Evolutionary conservation across 37 sponge, comb jelly and placozoan species (phyloP), one percentile per base, ranked within the genome.

Genomic region (Geodia barretti): DNA sequence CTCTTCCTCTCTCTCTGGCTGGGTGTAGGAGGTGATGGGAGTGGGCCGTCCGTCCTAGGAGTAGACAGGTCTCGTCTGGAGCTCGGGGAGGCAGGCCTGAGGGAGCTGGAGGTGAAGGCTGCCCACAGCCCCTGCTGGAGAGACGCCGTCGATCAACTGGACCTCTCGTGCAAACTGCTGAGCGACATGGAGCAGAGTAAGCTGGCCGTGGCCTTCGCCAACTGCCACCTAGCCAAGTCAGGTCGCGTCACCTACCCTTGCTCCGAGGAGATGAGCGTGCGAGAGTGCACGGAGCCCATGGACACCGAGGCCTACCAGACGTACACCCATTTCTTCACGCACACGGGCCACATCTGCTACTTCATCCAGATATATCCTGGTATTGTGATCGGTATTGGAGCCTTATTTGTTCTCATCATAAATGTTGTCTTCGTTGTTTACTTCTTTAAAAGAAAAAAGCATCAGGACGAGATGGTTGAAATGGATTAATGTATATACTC

Each of bases 251-350:
- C 85, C 30, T 86, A 87, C 43, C 84, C 75, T 28, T 94, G 95
- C 42, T 21, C 66, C 38, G 75, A 81, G 8, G 34, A 80, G 29
- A 38, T 43, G 69, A 77, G 25, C 31, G 42, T 88, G 20, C 36
- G 58, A 40, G 85, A 87, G 65, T 92, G 92, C 77, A 88, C 89
- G 8, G 43, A 29, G 2, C 62, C 47, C 32, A 92, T 92, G 92
- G 81, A 84, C 41, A 65, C 33, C 42, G 43, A 32, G 32, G 87
- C 88, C 4, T 94, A 91, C 60, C 42, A 79, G 25, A 73, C 79
- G 4, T 91, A 86, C 72, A 91, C 95, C 3, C 61, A 87, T 39
- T 94, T 94, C 74, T 87, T 70, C 92, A 90, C 94, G 3, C 90
- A 94, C 78, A 87, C 95, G 11, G 76, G 70, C 11, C 62, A 87